phyloP scores from a whole-genome alignment of 2,888 invertebrate genomes.

The Drosophila leonis region DNA sequence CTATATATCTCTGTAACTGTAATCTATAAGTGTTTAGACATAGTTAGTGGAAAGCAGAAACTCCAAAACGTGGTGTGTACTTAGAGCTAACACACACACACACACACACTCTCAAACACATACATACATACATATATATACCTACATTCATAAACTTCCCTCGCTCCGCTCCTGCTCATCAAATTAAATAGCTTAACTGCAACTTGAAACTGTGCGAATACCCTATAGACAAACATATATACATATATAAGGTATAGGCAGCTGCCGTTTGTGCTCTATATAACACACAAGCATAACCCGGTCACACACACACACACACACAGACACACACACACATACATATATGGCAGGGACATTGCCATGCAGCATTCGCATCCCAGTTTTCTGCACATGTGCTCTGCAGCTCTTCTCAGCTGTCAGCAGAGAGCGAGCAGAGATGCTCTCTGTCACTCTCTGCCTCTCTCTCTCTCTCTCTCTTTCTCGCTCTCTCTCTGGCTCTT shows the following conservation, averaged over 20 bases:
- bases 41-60: constrained; percentile 21
- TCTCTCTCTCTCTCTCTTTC: constrained; percentile 2
- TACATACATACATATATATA: constrained; percentile 18
- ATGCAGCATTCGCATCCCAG: constrained; percentile 49
- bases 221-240: constrained; percentile 12
- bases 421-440: constrained; percentile 13
- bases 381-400: constrained; percentile 51
- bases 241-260: constrained; percentile 16
- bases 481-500: constrained; percentile 9
- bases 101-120: constrained; percentile 17
- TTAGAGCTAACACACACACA: constrained; percentile 31
- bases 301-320: constrained; percentile 43
- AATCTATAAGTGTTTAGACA: constrained; percentile 3
- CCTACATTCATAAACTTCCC: constrained; percentile 19
- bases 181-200: constrained; percentile 43
- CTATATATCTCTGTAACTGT: neutral
- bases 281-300: constrained; percentile 69
- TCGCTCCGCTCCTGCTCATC: constrained; percentile 8
- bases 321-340: constrained; percentile 7
- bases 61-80: constrained; percentile 29
- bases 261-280: constrained; percentile 58
- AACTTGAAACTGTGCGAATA: constrained; percentile 25
- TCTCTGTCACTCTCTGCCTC: constrained; percentile 13
- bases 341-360: constrained; percentile 9
- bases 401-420: constrained; percentile 26